Base-by-base conservation (phyloP, 2,888 invertebrate species). In the Schrankia costaestrigalis region DNA sequence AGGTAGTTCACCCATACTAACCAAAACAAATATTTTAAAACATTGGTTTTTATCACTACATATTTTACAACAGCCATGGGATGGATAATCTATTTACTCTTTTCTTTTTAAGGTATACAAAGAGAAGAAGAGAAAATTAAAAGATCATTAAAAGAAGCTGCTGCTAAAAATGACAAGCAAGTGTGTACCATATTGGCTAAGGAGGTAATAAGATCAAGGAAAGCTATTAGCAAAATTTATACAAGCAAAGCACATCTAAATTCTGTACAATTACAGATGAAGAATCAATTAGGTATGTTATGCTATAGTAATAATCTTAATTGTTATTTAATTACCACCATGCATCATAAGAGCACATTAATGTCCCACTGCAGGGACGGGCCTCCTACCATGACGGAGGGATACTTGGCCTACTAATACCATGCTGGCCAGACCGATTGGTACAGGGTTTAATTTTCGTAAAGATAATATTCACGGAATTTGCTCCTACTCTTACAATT, bases 61-160 rank as follows among this genome's bases (percentile, higher is more conserved):
- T 17, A 17, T 17, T 7, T 17, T 17, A 7, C 17, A 5, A 17
- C 17, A 17, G 17, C 17, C 17, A n/a, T n/a, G n/a, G n/a, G n/a
- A n/a, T n/a, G 17, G 9, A 3, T 21, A 21, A 21, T 21, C n/a
- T 21, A n/a, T 7, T 7, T 1, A 23, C 3, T 4, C 11, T 23
- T 23, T 23, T 13, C n/a, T n/a, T 22, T 43, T 49, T 29, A 79
- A 96, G 95, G 93, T 5, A 99, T 99, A 61, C 95, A 98, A 77
- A 90, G 98, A 23, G 99, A 99, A 82, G 99, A 99, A 78, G 97
- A 97, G 17, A 99, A 99, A 87, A 96, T 98, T 0, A 98, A 97
- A 70, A 88, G 92, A 28, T 94, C 97, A 0, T 75, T 99, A 13
- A 99, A 98, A 77, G 97, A 98, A 68, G 97, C 99, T 1, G 99